Percentiles rank a stretch among this genome's conserved stretches.
Evolutionary conservation across 2,797 vertebrate species (phyloP).

Genomic region (Xiphorhynchus erythropygius): DNA sequence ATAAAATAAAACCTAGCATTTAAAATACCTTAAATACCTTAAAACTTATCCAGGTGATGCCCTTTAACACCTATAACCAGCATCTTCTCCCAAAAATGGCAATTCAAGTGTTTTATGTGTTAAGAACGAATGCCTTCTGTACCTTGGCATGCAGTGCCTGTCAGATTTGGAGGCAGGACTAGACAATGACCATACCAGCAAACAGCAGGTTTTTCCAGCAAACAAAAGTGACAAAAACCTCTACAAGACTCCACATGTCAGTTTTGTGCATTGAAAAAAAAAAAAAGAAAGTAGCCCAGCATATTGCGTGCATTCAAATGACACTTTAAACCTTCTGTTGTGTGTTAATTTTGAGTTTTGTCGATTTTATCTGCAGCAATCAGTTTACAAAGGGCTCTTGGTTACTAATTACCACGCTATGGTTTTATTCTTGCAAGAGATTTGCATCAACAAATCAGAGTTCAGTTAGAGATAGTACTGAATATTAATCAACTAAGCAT

Average conservation of each 20-base stretch:
- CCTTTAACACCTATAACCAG: not conserved
- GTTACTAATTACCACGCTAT: not conserved
- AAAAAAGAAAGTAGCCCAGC: not conserved
- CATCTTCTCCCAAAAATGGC: not conserved
- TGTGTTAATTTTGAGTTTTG: not conserved
- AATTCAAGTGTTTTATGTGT: not conserved
- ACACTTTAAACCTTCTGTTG: not conserved
- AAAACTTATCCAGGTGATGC: not conserved
- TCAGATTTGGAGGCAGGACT: not conserved
- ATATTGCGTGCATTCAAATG: not conserved
- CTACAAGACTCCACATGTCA: rapidly evolving
- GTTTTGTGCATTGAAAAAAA: not conserved
- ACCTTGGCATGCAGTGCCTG: not conserved
- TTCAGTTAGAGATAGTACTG: not conserved
- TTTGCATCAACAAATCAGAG: not conserved
- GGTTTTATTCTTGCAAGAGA: not conserved
- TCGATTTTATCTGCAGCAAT: not conserved
- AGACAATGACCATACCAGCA: not conserved
- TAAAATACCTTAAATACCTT: not conserved
- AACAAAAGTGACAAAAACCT: not conserved
- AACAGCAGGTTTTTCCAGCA: not conserved
- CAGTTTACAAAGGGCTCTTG: not conserved
- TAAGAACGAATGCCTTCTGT: not conserved
- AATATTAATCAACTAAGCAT: not conserved
- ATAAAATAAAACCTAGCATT: not conserved